Evolutionary conservation across 2,888 invertebrate species (phyloP), one percentile per base, ranked within the genome.

Genomic region (Scaptomyza reducta): DNA sequence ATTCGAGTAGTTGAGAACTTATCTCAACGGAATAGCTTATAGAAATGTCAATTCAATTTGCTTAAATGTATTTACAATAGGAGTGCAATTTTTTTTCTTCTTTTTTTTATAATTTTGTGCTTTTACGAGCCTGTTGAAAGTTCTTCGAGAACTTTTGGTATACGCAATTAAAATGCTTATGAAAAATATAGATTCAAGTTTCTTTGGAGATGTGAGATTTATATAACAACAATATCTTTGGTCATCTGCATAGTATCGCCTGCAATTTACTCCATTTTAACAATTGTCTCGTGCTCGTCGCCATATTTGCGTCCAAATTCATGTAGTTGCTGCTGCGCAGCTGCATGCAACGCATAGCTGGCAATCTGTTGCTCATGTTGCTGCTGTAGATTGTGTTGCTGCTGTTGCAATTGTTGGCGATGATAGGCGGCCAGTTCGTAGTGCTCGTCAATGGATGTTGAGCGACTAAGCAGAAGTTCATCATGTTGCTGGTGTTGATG

Each of bases 401-500:
- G 86, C 29, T 85, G 73, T 35, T 80, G 70, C 31, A 84, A 71
- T 7, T 86, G 80, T 27, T 86, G 87, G 18, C 74, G 71, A 53
- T 84, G 81, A 58, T 77, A 79, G 22, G 79, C 81, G 14, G 82
- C 81, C 31, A 88, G 67, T 42, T 91, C 90, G 33, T 90, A 90
- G 33, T 90, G 90, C 41, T 90, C 92, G 35, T 92, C 92, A 58
- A 91, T 75, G 0, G 92, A 91, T 7, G 90, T 84, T 61, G 90
- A 90, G 11, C 91, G 90, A 58, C 88, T 91, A 27, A 90, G 77
- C 59, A 84, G 49, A 41, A 88, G 74, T 10, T 77, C 66, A 51
- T 66, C 65, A 22, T 74, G 77, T 38, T 89, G 87, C 11, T 79
- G 76, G 22, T 87, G 76, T 14, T 88, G 76, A 0, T 82, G 74